Conservation (phyloP, 2,797 vertebrate genomes). For the Brachyalestes nurse region DNA sequence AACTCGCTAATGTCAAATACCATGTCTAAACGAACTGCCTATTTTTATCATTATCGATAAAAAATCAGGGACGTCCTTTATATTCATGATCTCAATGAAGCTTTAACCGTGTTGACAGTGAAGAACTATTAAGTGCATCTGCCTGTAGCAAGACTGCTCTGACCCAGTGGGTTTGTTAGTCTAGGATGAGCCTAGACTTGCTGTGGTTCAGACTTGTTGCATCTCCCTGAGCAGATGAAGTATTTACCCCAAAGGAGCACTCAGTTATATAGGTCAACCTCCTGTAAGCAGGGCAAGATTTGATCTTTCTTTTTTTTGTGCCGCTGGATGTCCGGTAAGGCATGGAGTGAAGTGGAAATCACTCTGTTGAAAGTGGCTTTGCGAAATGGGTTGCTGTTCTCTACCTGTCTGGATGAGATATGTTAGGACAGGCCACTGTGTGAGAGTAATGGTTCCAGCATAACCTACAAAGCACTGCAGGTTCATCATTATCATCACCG, state of each 20-base stretch:
- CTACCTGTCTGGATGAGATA: slow-evolving; percentile 26
- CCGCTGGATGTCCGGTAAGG: not conserved
- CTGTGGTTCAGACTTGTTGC: slow-evolving; percentile 30
- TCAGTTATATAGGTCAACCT: slow-evolving; percentile 46
- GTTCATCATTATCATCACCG: slow-evolving; percentile 32
- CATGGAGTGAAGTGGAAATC: slow-evolving; percentile 30
- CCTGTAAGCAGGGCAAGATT: slow-evolving; percentile 40
- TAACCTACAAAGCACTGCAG: slow-evolving; percentile 37
- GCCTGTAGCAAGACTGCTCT: not conserved
- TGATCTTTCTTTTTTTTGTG: slow-evolving; percentile 36
- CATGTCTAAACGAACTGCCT: not conserved
- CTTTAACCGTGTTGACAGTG: slow-evolving; percentile 3
- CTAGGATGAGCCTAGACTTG: slow-evolving; percentile 27
- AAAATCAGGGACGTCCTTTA: not conserved
- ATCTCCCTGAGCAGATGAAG: slow-evolving; percentile 31
- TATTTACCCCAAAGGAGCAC: slow-evolving; percentile 46
- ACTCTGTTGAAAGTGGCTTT: slow-evolving; percentile 24
- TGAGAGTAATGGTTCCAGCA: slow-evolving; percentile 30
- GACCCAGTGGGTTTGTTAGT: slow-evolving; percentile 37
- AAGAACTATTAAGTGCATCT: not conserved
- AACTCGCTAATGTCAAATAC: not conserved
- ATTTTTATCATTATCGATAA: not conserved
- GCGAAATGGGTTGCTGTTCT: not conserved
- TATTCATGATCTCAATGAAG: not conserved
- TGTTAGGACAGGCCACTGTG: slow-evolving; percentile 19